phyloP scores from a whole-genome alignment of 2,113 vertebrate species.

The Aegypius monachus region DNA sequence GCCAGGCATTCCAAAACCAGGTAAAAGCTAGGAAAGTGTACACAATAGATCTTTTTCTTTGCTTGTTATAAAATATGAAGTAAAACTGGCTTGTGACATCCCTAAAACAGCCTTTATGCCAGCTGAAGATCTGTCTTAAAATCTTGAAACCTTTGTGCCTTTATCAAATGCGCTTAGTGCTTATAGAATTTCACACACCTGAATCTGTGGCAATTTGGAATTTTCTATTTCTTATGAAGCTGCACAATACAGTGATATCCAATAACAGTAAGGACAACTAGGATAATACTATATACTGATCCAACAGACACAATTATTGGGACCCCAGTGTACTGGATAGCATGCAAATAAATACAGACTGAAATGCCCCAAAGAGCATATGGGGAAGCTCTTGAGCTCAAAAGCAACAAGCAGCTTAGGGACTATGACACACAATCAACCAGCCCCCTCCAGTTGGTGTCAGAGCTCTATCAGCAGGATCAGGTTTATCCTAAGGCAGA shows the following conservation, averaged over 20 bases:
- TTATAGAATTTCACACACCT: background rate
- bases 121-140: background rate
- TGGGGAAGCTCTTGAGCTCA: background rate
- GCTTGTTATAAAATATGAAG: background rate
- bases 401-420: background rate
- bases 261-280: background rate
- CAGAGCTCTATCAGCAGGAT: background rate
- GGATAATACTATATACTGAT: background rate
- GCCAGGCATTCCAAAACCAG: conserved; percentile 79
- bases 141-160: background rate
- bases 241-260: background rate
- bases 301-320: background rate
- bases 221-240: background rate
- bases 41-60: background rate
- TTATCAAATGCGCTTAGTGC: background rate
- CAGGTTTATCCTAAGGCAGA: background rate
- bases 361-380: background rate
- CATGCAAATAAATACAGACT: background rate
- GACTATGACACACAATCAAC: background rate
- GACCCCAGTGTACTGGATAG: background rate
- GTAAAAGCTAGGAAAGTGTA: conserved; percentile 38
- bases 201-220: background rate
- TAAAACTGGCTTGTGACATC: background rate
- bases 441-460: background rate
- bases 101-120: background rate